A percentile compares a stretch with the other conserved stretches of the same genome.
These are phyloP conservation scores for Alectura lathami DNA, from an alignment of 2,113 vertebrate species.

Conservation along the genomic window DNA sequence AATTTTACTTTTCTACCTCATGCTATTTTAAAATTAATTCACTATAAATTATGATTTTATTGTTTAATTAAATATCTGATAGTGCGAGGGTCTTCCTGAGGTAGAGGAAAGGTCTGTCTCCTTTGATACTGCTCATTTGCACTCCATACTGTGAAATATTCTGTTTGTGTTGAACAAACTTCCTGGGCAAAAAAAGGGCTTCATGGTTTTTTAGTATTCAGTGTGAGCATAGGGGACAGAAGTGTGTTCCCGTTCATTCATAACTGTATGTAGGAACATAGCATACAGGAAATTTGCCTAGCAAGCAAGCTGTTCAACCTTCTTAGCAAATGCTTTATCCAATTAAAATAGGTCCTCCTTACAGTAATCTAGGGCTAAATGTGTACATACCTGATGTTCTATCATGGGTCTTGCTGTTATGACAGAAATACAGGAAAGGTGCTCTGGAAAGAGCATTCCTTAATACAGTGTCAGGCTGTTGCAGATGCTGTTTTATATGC, in stretches of 20 bases:
- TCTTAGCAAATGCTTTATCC: not conserved
- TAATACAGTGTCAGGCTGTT: not conserved
- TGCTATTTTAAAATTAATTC: slow-evolving; percentile 40
- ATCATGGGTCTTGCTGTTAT: not conserved
- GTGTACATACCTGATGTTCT: not conserved
- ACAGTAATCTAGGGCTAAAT: not conserved
- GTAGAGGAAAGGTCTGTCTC: not conserved
- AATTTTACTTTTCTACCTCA: not conserved
- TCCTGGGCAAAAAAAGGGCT: not conserved
- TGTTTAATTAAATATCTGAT: not conserved
- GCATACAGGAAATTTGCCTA: not conserved
- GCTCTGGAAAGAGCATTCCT: not conserved
- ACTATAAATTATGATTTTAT: not conserved
- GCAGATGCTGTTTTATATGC: not conserved
- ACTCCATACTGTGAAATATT: not conserved
- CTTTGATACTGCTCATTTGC: not conserved
- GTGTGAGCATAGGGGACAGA: fast-evolving
- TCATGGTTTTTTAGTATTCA: not conserved
- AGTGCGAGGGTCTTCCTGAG: not conserved
- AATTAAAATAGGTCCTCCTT: not conserved
- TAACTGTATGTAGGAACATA: not conserved
- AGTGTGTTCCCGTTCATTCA: not conserved
- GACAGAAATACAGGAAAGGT: not conserved
- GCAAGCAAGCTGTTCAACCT: not conserved
- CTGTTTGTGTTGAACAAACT: not conserved